phyloP scores from a whole-genome alignment of 2,888 invertebrate genomes.

The Aproaerema taeniolella region DNA sequence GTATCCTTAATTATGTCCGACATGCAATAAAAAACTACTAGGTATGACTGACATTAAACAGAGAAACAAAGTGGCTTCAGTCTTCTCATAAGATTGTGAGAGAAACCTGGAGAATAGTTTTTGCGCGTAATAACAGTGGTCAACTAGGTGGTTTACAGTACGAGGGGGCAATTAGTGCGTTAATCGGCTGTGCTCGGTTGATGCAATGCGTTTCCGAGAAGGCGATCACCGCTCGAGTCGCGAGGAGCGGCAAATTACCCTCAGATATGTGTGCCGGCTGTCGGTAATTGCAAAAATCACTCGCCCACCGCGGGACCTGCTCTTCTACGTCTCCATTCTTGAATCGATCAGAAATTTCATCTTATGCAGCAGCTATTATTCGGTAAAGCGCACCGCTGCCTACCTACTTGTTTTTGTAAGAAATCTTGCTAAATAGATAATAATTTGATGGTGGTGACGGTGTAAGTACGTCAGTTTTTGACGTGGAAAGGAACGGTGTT shows the following conservation, averaged over 20 bases:
- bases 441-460: too few species aligned
- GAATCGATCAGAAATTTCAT: too few species aligned
- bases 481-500: too few species aligned
- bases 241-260: slow-evolving; percentile 69
- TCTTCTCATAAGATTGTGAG: background rate
- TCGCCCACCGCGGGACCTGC: slow-evolving; percentile 34
- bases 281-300: slow-evolving; percentile 73
- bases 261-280: slow-evolving; percentile 70
- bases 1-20: too few species aligned
- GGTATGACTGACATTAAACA: too few species aligned
- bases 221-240: slow-evolving; percentile 58
- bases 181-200: slow-evolving; percentile 50
- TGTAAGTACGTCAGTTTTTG: too few species aligned
- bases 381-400: too few species aligned
- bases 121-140: slow-evolving; percentile 16
- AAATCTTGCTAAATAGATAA: slow-evolving; percentile 1
- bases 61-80: background rate
- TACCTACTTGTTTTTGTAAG: background rate
- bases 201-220: slow-evolving; percentile 60
- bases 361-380: too few species aligned
- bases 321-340: slow-evolving; percentile 8
- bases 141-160: slow-evolving; percentile 23
- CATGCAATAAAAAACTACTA: too few species aligned
- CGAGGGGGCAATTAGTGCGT: slow-evolving; percentile 59
- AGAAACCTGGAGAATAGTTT: slow-evolving; percentile 13